Evolutionary conservation across 2,888 invertebrate genomes (phyloP), one percentile per base, ranked within the genome.

Genomic region (Chrysolina haemoptera): DNA sequence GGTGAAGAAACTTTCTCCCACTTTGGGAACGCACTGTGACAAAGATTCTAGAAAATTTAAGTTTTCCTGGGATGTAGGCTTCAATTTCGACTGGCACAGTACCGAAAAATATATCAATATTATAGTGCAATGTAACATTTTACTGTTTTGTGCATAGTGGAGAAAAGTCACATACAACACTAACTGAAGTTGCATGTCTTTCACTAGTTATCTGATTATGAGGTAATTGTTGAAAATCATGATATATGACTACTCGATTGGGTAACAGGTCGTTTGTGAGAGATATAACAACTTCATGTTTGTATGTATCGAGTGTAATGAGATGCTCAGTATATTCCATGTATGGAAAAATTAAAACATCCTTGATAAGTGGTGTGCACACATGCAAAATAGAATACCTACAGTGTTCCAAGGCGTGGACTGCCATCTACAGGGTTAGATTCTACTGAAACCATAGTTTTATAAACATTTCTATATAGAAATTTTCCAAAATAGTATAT

Each of bases 21-120:
- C 74, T 18, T 46, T 63, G 6, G 70, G 16, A 4, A 77, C 48
- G 48, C 77, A 77, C 53, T 74, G 70, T 9, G 69, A 71, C 6
- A 77, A 59, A 43, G 75, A 76, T 64, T 64, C n/a, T 14, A 65
- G n/a, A 9, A 65, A 18, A 40, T 71, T 62, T n/a, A 71, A 63
- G 9, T 71, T 27, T 20, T 64, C 35, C 50, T 22, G 53, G 16
- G 64, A 35, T 1, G 68, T 35, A 12, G 55, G 55, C 46, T 68
- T 20, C 5, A 74, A 10, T 62, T 71, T 68, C n/a, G 63, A 63
- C 6, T 62, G 59, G 62, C 65, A 73, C 53, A 20, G 1, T 12
- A 53, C 53, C 12, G 18, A 11, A 53, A 53, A 53, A 48, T 48
- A 48, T 20, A 53, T 12, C 53, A 53, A 18, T 11, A 53, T 53